Base-by-base conservation (phyloP, 2,888 invertebrate species). In the Cheiracanthium punctorium region DNA sequence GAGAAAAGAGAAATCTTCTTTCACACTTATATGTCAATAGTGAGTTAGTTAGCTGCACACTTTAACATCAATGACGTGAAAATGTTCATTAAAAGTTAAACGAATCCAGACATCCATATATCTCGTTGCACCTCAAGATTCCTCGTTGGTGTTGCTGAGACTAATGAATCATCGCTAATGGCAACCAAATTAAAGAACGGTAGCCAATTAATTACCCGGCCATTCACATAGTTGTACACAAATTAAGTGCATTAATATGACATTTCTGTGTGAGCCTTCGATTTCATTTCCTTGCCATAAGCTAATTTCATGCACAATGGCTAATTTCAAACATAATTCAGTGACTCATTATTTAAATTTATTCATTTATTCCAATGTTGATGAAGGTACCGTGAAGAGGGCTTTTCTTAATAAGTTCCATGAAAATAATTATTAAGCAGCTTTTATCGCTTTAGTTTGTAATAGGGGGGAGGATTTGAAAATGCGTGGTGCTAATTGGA, bases 291-390 rank as follows among this genome's bases (percentile, higher is more conserved):
- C 24, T 58, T 58, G 58, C 58, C n/a, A 24, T 58, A 58, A 58
- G 24, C 58, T 58, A 58, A 58, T 58, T 58, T 58, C 58, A 58
- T 58, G 58, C 58, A 24, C 58, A 58, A 58, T 58, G 58, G 24
- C 58, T 58, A 58, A 58, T 58, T 58, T 24, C 48, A 12, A 58
- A 58, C 24, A 58, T 58, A 58, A 20, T 58, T 58, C 58, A 24
- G 58, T 24, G 24, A 5, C 58, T 20, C 24, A 58, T 58, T 58
- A 58, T 58, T 58, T 24, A 58, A 58, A 58, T 58, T 58, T 58
- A 58, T 58, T 58, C 58, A 58, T 58, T 58, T 58, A 58, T 58
- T 58, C 58, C 58, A 17, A 58, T 58, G 58, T 58, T 24, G 20
- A 58, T 58, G 58, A 24, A 24, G 58, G 58, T 24, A 58, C n/a